Evolutionary conservation across 1,140 invertebrate genomes (phyloP).

Genomic region (Uloborus diversus): DNA sequence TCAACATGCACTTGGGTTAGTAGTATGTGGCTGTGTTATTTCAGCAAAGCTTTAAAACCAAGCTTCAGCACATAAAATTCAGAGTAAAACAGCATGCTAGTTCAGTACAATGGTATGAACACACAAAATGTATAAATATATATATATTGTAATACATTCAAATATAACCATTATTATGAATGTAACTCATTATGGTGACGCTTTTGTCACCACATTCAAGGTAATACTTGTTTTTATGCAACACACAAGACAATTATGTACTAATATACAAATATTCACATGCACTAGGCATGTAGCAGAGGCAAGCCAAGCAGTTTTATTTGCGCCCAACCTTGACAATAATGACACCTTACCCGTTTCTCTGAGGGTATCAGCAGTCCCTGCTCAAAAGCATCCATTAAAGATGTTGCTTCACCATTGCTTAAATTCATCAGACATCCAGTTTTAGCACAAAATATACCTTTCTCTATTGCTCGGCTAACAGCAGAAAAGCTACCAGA

Average conservation of each 20-base stretch:
- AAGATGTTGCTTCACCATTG: conserved; percentile 72
- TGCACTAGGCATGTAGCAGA: conserved; percentile 55
- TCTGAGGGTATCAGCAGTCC: conserved; percentile 87
- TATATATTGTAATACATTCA: too few species aligned
- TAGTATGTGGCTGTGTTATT: conserved; percentile 48
- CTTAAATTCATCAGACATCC: conserved; percentile 74
- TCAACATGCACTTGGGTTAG: conserved; percentile 46
- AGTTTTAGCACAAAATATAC: conserved; percentile 79
- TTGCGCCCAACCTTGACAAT: conserved; percentile 35
- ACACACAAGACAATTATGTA: background rate
- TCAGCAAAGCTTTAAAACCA: conserved; percentile 54
- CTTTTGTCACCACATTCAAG: too few species aligned
- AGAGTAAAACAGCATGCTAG: conserved; percentile 37
- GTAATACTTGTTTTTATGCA: too few species aligned
- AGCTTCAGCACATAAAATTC: conserved; percentile 30
- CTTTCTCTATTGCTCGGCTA: conserved; percentile 76
- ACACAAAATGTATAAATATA: too few species aligned
- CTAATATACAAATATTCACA: background rate
- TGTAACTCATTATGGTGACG: too few species aligned
- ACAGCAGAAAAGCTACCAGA: conserved; percentile 71
- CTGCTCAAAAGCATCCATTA: conserved; percentile 85
- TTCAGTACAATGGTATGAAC: too few species aligned
- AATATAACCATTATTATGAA: too few species aligned
- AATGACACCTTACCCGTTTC: conserved; percentile 80
- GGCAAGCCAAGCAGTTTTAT: conserved; percentile 52